Base-by-base conservation (phyloP, 1,140 invertebrate genomes). In the Hesperophylax magnus region DNA sequence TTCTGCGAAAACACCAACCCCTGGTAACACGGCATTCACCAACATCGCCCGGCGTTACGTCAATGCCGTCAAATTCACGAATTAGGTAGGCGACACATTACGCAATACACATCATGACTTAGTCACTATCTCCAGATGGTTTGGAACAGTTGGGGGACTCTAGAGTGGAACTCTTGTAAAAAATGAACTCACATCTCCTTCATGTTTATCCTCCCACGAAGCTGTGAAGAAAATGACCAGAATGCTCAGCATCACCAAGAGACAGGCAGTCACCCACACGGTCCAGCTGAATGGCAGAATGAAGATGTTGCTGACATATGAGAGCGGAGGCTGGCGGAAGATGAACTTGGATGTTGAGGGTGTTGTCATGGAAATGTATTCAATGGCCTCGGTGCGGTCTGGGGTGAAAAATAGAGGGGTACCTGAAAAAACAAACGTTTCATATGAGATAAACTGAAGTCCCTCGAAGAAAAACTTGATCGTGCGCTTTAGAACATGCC, bases 331-430 rank as follows among this genome's bases (percentile, higher is more conserved):
- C 85, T 92, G 90, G 2, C 92, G 87, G 85, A 94, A 94, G 22
- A 94, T 88, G 84, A 94, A 94, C 22, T 88, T 88, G 0, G 91
- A 90, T 1, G 90, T 85, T 0, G 92, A 93, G 0, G 89, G 89
- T 1, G 92, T 92, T 1, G 92, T 91, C 86, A 93, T 90, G n/a
- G 92, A 89, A 24, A 93, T 89, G 80, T 93, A 94, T 82, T 93
- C 91, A 2, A 93, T 88, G 0, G 90, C 85, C 4, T 85, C 85
- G 14, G 91, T 85, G 15, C 92, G 86, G 72, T 92, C 88, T 8
- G 74, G 17, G 1, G 86, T 86, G 0, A 92, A 63, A 82, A 92
- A 92, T 31, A 90, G 85, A 2, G 87, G 85, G 2, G 83, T 82
- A 27, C 81, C 83, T 84, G 58, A 81, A 18, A 9, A 60, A 47